Evolutionary conservation across 2,797 vertebrate genomes (phyloP).

Genomic region (Dallia pectoralis): DNA sequence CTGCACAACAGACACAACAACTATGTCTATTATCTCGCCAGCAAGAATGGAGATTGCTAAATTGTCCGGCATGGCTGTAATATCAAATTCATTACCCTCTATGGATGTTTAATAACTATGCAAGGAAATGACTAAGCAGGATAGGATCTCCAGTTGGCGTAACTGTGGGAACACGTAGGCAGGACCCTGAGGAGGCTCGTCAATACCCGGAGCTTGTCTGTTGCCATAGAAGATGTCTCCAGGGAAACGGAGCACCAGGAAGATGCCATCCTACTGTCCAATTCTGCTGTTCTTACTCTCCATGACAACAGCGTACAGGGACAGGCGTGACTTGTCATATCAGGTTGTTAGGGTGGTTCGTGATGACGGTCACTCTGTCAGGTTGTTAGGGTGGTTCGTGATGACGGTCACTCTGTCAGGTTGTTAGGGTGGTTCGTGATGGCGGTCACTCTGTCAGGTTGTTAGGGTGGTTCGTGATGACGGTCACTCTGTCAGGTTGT

Average conservation of each 20-base stretch:
- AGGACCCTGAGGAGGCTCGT: neutral
- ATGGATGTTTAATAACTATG: too few relatives aligned
- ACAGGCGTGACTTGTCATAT: constrained; percentile 55
- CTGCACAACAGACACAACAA: too few relatives aligned
- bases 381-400: constrained; percentile 39
- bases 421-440: constrained; percentile 32
- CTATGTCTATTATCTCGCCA: too few relatives aligned
- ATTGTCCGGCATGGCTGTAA: too few relatives aligned
- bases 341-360: constrained; percentile 31
- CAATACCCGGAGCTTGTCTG: neutral
- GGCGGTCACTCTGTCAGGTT: constrained; percentile 48
- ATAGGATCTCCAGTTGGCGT: too few relatives aligned
- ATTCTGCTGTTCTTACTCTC: neutral
- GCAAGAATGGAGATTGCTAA: too few relatives aligned
- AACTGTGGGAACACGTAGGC: too few relatives aligned
- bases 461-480: constrained; percentile 33
- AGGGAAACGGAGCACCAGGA: neutral
- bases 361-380: constrained; percentile 46
- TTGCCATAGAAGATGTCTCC: neutral
- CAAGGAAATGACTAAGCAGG: too few relatives aligned
- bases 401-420: too few relatives aligned
- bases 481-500: constrained; percentile 48
- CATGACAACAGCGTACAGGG: neutral
- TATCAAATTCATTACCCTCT: too few relatives aligned
- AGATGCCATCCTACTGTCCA: neutral